A percentile compares a stretch with the other conserved stretches of the same genome.
Evolutionary conservation across 2,888 invertebrate species (phyloP).

Genomic region (Harpagoxenus sublaevis): DNA sequence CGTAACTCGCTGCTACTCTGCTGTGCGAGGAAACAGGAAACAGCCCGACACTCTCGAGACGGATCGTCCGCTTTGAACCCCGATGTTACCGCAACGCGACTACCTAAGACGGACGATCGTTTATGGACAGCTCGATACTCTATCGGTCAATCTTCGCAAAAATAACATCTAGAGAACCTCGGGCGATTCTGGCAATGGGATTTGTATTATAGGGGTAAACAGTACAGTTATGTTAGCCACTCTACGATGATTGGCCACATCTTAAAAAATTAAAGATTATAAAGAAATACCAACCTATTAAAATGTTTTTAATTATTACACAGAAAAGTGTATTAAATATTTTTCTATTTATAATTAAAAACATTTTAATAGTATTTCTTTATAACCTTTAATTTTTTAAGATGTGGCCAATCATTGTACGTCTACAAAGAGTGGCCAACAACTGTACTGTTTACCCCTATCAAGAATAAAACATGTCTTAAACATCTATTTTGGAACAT

Average conservation of each 20-base stretch:
- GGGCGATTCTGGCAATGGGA: background rate
- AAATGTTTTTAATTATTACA: no score
- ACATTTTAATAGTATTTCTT: no score
- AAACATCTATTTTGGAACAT: background rate
- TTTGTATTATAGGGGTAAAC: background rate
- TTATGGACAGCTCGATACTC: constrained; percentile 50
- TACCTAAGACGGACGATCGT: constrained; percentile 55
- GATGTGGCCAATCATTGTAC: no score
- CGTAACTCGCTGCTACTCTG: constrained; percentile 17
- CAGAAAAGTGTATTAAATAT: no score
- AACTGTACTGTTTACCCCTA: no score
- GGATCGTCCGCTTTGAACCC: constrained; percentile 63
- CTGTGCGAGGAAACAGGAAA: constrained; percentile 55
- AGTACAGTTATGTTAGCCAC: no score
- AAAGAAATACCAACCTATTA: no score
- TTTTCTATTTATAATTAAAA: no score
- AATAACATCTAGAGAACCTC: constrained; percentile 26
- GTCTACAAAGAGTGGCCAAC: no score
- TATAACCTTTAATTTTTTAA: no score
- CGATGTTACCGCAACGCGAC: constrained; percentile 49
- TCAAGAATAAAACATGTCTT: background rate
- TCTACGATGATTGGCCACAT: no score
- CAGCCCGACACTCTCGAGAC: constrained; percentile 59
- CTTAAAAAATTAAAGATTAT: no score
- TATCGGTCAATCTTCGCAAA: constrained; percentile 43